Base-by-base conservation (phyloP, 2,888 invertebrate genomes). In the Petrophora chlorosata region DNA sequence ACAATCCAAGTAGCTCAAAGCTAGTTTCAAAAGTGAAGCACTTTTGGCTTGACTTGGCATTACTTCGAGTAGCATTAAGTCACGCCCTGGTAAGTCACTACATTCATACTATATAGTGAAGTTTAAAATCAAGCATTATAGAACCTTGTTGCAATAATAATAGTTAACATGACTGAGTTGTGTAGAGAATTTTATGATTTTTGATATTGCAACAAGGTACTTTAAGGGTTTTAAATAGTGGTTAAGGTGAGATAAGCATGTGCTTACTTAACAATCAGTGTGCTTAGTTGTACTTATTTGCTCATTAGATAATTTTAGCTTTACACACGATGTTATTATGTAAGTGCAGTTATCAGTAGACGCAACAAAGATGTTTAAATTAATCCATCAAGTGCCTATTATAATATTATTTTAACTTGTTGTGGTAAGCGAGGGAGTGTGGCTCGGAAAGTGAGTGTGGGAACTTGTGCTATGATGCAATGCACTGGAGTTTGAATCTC, bases 241-340 rank as follows among this genome's bases (percentile, higher is more conserved):
- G n/a, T n/a, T 43, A 38, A 29, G 8, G 7, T 13, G 29, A 49
- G 33, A 39, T 39, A 35, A 39, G 23, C 8, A 46, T 33, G 32
- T 25, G 14, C n/a, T 43, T 38, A 45, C 15, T 32, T 30, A 46
- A 30, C 9, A 29, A 19, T 16, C 7, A 32, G 9, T 19, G 9
- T 14, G 19, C 10, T 9, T 10, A 23, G n/a, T 14, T 23, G 5
- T 32, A 35, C 35, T 41, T 53, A 40, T 50, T 45, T 53, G 35
- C 44, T 50, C 28, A 44, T 53, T 50, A 53, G 49, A 50, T 44
- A 43, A 56, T 41, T 39, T 23, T n/a, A 9, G 12, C 22, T 15
- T 22, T n/a, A 12, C 39, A 22, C 22, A 22, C 7, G 7, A 22
- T 7, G 7, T 5, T 25, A 26, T 53, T 49, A 55, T 45, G 26